Evolutionary conservation across 2,888 invertebrate genomes (phyloP), one percentile per base, ranked within the genome.

Genomic region (Holacanthella duospinosa): DNA sequence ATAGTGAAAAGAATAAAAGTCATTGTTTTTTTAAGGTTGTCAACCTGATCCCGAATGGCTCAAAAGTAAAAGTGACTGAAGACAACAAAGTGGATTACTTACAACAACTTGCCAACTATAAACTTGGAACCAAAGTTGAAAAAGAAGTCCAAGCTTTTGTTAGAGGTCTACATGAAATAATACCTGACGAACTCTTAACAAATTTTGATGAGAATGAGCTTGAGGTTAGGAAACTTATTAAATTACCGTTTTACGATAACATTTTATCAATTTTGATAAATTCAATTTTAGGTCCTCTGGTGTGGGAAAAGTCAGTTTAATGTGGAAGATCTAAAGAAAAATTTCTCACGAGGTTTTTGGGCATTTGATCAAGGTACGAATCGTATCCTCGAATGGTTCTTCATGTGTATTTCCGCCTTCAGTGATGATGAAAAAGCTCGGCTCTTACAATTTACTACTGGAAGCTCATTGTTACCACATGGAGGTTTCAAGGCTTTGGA

Each of bases 121-220:
- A 89, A 71, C 83, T 94, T 67, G 87, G 88, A 57, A 87, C 84
- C 71, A 85, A 86, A 70, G 86, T 89, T 70, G 85, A 87, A 66
- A 84, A 85, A 62, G 93, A 94, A 80, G 83, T 89, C 54, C 91
- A 88, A 75, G 85, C 87, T 69, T 94, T 95, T 79, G 82, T 93
- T 56, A 87, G 89, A 74, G 94, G 94, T 0, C 83, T 94, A 59
- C 88, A 90, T 78, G 86, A 90, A 77, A 84, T 95, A 53, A 89
- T 94, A 75, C 93, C 94, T 1, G 91, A 91, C 78, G 89, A 92
- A 80, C 82, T 94, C 73, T 82, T 94, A 65, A 89, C 90, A 75
- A 92, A 93, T 77, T 94, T 94, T 79, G 93, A 93, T 79, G 94
- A 94, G 79, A 91, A 92, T 79, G 93, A 95, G 79, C 81, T 95